Evolutionary conservation across 2,113 vertebrate species (phyloP).

Genomic region (Hippopotamus amphibius): DNA sequence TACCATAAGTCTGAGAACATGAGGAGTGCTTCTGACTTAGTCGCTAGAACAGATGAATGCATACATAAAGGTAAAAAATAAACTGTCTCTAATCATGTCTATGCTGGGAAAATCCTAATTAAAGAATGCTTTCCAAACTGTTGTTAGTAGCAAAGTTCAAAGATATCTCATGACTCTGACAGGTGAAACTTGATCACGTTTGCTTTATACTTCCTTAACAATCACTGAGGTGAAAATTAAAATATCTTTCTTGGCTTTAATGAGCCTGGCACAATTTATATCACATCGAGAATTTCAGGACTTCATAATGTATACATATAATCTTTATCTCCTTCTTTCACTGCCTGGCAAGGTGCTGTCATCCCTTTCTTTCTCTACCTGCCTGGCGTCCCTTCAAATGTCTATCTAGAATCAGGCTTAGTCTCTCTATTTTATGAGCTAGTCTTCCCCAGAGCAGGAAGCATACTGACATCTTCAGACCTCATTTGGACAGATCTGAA

Average conservation of each 20-base stretch:
- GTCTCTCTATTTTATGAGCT: not conserved
- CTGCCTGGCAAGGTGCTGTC: not conserved
- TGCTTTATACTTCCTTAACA: slow-evolving; percentile 11
- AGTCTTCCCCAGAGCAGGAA: not conserved
- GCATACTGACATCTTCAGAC: not conserved
- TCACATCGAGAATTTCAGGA: not conserved
- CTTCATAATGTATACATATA: not conserved
- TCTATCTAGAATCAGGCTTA: not conserved
- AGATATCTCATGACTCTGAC: not conserved
- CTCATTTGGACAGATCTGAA: not conserved
- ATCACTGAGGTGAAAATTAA: not conserved
- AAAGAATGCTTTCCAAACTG: not conserved
- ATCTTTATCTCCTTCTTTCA: not conserved
- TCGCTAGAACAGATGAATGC: not conserved
- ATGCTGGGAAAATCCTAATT: slow-evolving; percentile 33
- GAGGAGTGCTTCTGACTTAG: not conserved
- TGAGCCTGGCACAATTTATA: not conserved
- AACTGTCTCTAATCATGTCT: not conserved
- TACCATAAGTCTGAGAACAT: not conserved
- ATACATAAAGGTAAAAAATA: not conserved
- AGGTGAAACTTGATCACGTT: not conserved
- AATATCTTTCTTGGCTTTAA: slow-evolving; percentile 2
- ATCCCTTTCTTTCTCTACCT: not conserved
- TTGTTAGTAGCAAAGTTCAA: not conserved
- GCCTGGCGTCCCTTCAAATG: not conserved